Conservation (phyloP, 2,888 invertebrate genomes). For the Drosophila mercatorum region DNA sequence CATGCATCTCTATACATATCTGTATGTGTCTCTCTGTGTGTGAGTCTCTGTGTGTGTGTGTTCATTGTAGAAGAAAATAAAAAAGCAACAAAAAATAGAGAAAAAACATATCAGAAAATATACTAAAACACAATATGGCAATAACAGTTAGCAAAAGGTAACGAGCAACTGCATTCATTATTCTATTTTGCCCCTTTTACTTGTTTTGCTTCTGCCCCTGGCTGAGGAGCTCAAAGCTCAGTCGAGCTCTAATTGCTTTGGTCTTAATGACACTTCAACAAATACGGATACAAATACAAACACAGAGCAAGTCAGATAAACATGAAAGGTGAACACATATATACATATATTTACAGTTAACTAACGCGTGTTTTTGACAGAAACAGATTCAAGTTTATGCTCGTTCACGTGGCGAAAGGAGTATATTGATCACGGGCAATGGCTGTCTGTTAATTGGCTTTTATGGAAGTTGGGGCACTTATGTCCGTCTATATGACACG, state of each 20-base stretch:
- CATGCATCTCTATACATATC: slow-evolving; percentile 22
- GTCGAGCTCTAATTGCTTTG: slow-evolving; percentile 16
- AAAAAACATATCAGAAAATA: slow-evolving; percentile 42
- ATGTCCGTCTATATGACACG: background rate
- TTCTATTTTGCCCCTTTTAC: background rate
- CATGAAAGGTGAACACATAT: background rate
- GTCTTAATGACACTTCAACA: slow-evolving; percentile 25
- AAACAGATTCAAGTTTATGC: background rate
- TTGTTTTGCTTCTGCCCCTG: background rate
- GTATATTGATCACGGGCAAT: background rate
- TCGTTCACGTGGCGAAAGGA: background rate
- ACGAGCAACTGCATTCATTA: slow-evolving; percentile 42
- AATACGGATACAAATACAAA: slow-evolving; percentile 10
- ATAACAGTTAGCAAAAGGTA: slow-evolving; percentile 54
- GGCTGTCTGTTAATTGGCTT: background rate
- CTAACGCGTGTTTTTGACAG: background rate
- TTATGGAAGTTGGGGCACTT: background rate
- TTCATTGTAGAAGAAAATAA: slow-evolving; percentile 43
- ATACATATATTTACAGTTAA: background rate
- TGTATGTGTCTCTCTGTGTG: background rate
- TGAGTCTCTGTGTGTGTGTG: slow-evolving; percentile 23
- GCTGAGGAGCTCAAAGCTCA: background rate
- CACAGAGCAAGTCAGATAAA: background rate
- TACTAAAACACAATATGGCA: slow-evolving; percentile 40
- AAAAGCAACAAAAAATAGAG: slow-evolving; percentile 31